Evolutionary conservation across 2,888 invertebrate genomes (phyloP), one percentile per base, ranked within the genome.

Genomic region (Hirtodrosophila histrioides): DNA sequence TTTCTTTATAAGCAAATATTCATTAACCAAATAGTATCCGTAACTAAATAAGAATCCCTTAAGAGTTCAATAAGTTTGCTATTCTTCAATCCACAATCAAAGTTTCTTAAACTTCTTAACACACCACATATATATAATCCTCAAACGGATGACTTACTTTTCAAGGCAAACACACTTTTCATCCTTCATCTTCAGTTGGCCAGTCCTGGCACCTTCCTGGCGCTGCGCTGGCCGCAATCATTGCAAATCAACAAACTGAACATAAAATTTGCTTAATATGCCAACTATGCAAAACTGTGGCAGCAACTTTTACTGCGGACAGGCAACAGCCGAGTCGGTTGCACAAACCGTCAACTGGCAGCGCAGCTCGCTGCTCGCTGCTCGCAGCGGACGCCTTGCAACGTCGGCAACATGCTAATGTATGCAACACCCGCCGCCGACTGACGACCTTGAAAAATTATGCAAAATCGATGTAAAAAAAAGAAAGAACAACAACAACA

Each of bases 401-500:
- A 69, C 87, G 75, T 73, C 80, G 87, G 69, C 72, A 69, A 75
- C 81, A 76, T 79, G 86, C 86, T 89, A 87, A 90, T 89, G 77
- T 88, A 88, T 86, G 89, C 89, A 89, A 86, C 80, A 87, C 88
- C 84, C 82, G 80, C 70, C 63, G 78, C 55, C 86, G 75, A 85
- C 88, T 78, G 77, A 72, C 86, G 89, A 89, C 89, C 89, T 90
- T 89, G 90, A 89, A 90, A 89, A 89, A 88, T 90, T 89, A 90
- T 89, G 90, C 89, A 89, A 88, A 90, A 87, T 87, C 88, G 76
- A 86, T 89, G 90, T 87, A 84, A 90, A 88, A 82, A 72, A 78
- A 80, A 66, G 65, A 78, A 80, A 66, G 65, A 54, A 57, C 55
- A 67, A 57, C 60, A 57, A 65, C 51, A 51, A 51, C 17, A 51